phyloP scores from a whole-genome alignment of 2,888 invertebrate genomes.

The Lepidochrysops patricia region DNA sequence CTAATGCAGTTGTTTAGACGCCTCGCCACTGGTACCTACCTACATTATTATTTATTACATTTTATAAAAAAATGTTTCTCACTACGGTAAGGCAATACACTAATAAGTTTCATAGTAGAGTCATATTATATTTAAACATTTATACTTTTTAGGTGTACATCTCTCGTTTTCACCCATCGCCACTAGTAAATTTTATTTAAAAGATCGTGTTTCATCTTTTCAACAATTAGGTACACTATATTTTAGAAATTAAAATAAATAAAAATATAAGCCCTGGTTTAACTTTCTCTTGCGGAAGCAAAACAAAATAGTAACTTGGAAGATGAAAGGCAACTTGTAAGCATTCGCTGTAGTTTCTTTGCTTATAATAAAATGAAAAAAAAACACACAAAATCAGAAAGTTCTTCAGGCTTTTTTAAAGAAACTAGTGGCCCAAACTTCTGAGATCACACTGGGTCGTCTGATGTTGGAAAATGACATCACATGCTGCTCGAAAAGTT shows the following conservation, averaged over 20 bases:
- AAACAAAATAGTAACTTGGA: slow-evolving; percentile 11
- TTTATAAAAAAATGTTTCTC: too few relatives aligned
- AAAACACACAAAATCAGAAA: background rate
- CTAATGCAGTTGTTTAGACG: too few relatives aligned
- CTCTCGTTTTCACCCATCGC: too few relatives aligned
- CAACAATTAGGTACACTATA: slow-evolving; percentile 5
- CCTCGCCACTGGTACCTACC: too few relatives aligned
- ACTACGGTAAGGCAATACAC: too few relatives aligned
- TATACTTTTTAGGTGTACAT: too few relatives aligned
- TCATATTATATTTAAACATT: too few relatives aligned
- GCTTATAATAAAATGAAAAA: background rate
- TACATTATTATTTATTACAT: too few relatives aligned
- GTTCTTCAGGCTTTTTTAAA: background rate
- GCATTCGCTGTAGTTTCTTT: background rate
- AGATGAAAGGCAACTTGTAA: background rate
- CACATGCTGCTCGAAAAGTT: background rate
- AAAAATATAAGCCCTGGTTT: slow-evolving; percentile 8
- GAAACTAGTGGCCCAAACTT: background rate
- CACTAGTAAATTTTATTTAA: background rate
- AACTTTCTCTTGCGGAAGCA: slow-evolving; percentile 14
- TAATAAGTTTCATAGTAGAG: too few relatives aligned
- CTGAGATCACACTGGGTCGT: too few relatives aligned
- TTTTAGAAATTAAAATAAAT: slow-evolving; percentile 14
- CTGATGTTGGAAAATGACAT: too few relatives aligned
- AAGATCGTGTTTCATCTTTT: background rate